Percentiles rank a stretch among this genome's conserved stretches.
Conservation (phyloP, 2,888 invertebrate species). For the Camponotus fellah region DNA sequence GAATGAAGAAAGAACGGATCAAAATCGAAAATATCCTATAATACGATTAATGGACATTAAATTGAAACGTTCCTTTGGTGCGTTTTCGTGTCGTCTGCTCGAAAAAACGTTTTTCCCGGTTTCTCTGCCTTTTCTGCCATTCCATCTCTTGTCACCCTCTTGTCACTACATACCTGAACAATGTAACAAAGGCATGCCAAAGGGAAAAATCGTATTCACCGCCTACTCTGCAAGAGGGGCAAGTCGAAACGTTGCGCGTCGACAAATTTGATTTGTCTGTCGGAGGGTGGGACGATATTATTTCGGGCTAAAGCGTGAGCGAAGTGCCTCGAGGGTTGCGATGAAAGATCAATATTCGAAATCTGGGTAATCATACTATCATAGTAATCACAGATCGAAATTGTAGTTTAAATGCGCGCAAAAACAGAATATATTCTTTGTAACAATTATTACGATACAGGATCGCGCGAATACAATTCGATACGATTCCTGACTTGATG, state of each 20-base stretch:
- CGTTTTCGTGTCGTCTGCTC: conserved; percentile 62
- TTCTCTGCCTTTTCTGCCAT: conserved; percentile 7
- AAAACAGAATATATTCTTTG: background rate
- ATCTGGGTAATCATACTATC: conserved; percentile 48
- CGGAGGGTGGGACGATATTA: conserved; percentile 68
- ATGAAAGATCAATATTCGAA: conserved; percentile 52
- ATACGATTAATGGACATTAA: conserved; percentile 80
- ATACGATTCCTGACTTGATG: conserved; percentile 33
- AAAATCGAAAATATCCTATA: conserved; percentile 72
- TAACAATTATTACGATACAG: background rate
- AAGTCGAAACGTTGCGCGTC: conserved; percentile 68
- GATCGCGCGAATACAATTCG: background rate
- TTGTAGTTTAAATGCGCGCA: background rate
- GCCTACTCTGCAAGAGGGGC: conserved; percentile 59
- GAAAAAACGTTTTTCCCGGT: conserved; percentile 19
- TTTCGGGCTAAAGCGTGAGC: conserved; percentile 33
- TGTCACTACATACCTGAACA: conserved; percentile 51
- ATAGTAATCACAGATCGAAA: conserved; percentile 28
- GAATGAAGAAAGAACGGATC: conserved; percentile 50
- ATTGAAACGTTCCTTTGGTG: conserved; percentile 77
- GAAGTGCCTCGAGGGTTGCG: conserved; percentile 41
- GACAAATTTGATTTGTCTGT: conserved; percentile 75
- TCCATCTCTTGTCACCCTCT: conserved; percentile 34
- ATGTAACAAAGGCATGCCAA: conserved; percentile 61
- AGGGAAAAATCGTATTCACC: conserved; percentile 74